These are phyloP conservation scores for Lottia gigantea DNA, from an alignment of 2,888 invertebrate genomes.

Conservation along the genomic window DNA sequence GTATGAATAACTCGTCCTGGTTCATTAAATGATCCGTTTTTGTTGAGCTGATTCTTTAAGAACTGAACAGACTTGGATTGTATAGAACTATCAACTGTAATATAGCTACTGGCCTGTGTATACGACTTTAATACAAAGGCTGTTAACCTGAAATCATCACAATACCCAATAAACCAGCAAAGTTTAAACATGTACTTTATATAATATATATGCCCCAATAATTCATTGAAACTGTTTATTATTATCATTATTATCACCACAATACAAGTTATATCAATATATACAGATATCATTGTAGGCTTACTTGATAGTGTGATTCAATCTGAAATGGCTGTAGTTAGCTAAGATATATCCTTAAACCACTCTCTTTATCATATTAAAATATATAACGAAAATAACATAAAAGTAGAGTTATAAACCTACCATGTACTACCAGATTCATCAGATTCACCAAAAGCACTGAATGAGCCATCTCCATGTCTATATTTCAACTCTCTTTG, in stretches of 20 bases:
- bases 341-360: too few relatives aligned
- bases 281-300: too few relatives aligned
- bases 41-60: slow-evolving; percentile 78
- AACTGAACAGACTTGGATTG: slow-evolving; percentile 79
- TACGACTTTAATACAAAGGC: slow-evolving; percentile 86
- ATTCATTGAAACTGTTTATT: too few relatives aligned
- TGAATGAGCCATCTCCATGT: slow-evolving; percentile 35
- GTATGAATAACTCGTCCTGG: slow-evolving; percentile 77
- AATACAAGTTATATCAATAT: too few relatives aligned
- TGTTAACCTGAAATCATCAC: slow-evolving; percentile 76
- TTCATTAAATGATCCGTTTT: slow-evolving; percentile 82
- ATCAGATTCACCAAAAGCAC: slow-evolving; percentile 40
- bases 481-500: slow-evolving; percentile 33
- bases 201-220: too few relatives aligned
- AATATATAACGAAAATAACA: too few relatives aligned
- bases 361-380: too few relatives aligned
- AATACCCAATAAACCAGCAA: too few relatives aligned
- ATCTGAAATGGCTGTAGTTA: too few relatives aligned
- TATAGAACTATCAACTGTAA: slow-evolving; percentile 77
- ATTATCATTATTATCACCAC: too few relatives aligned
- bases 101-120: slow-evolving; percentile 77
- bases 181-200: too few relatives aligned
- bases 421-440: slow-evolving; percentile 40
- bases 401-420: not conserved
- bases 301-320: too few relatives aligned